phyloP scores from a whole-genome alignment of 2,113 vertebrate species.

The Thinocorus orbignyianus region DNA sequence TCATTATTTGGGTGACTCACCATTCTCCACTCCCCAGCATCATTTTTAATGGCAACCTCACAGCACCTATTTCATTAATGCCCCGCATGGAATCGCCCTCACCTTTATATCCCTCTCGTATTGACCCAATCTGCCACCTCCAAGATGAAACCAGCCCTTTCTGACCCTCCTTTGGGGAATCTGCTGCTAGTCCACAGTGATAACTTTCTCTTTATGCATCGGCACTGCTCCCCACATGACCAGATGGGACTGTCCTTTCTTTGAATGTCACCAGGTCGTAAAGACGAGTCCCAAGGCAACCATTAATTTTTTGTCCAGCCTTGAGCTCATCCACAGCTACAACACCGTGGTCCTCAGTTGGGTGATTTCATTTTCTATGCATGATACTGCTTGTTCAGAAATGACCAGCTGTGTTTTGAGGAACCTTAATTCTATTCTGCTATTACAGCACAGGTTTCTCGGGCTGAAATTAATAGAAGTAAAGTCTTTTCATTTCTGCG shows the following conservation, averaged over 20 bases:
- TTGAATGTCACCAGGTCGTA: background rate
- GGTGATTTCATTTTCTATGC: background rate
- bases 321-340: background rate
- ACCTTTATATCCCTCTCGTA: background rate
- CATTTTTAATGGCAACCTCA: background rate
- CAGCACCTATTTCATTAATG: conserved; percentile 3
- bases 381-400: background rate
- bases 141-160: background rate
- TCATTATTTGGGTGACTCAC: background rate
- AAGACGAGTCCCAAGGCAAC: background rate
- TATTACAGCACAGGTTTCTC: background rate
- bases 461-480: background rate
- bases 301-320: background rate
- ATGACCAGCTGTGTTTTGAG: background rate
- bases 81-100: background rate
- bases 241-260: conserved; percentile 9
- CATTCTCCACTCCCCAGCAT: background rate
- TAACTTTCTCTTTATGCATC: background rate
- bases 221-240: background rate
- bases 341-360: background rate
- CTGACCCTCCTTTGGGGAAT: background rate
- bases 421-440: background rate
- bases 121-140: background rate
- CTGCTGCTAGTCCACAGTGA: background rate
- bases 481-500: background rate